Base-by-base conservation (phyloP, 2,888 invertebrate species). In the Cyrtodaria siliqua region DNA sequence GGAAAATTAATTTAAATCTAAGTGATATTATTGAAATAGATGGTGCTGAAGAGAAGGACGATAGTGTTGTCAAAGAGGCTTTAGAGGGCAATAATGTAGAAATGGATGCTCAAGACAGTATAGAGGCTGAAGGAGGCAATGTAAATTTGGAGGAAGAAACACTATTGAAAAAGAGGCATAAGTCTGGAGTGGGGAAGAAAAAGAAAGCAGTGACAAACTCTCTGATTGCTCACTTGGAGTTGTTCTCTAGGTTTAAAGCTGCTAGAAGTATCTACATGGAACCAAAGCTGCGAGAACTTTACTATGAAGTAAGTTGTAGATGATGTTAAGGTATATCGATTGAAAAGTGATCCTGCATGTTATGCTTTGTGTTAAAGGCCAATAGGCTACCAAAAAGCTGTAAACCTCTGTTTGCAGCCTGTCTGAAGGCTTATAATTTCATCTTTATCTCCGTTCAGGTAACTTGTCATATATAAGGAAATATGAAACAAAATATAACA, bases 221-320 rank as follows among this genome's bases (percentile, higher is more conserved):
- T 6, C 71, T 92, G 18, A 61, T 92, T 29, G 85, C 82, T 4
- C 88, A 91, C 61, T 79, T 98, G 91, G 94, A 95, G 86, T 95
- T 98, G 9, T 95, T 98, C 90, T 94, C 96, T 0, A 96, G 96
- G 86, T 95, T 98, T 85, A 95, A 95, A 76, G 97, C 97, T 90
- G 97, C 98, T 0, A 95, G 95, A 91, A 96, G 96, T 1, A 93
- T 97, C 76, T 96, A 96, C 88, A 95, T 95, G 79, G 97, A 97
- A 91, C 93, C 95, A 0, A 95, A 97, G 81, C 94, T 99, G 73
- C 95, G 95, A 89, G 95, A 90, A 42, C 87, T 94, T 47, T 94
- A 93, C 70, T 72, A 79, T 59, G 86, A 91, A 83, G 91, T 92
- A 81, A 70, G 70, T 72, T 2, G 2, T n/a, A n/a, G n/a, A n/a